These are phyloP conservation scores for Apaloderma vittatum DNA, from an alignment of 2,113 vertebrate species.

Conservation along the genomic window DNA sequence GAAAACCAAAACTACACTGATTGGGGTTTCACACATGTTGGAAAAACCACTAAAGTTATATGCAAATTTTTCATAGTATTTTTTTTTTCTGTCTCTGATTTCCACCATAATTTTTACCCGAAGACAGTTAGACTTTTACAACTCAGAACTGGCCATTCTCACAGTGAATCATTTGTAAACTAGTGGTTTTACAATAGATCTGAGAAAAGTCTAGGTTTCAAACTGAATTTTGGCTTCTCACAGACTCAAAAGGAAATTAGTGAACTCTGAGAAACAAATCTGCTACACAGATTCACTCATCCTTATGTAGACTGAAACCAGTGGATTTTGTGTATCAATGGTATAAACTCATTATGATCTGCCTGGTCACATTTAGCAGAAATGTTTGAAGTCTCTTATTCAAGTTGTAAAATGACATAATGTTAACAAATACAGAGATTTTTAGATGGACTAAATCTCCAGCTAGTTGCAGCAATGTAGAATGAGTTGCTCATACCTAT, in stretches of 20 bases:
- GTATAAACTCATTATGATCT: not conserved
- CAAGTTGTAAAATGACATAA: not conserved
- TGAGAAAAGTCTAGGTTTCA: constrained; percentile 42
- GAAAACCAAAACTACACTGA: constrained; percentile 38
- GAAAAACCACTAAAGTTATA: constrained; percentile 44
- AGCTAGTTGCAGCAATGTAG: not conserved
- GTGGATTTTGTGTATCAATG: not conserved
- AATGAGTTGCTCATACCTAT: not conserved
- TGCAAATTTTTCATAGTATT: constrained; percentile 30
- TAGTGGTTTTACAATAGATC: constrained; percentile 20
- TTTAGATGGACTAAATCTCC: not conserved
- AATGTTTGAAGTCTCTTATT: not conserved
- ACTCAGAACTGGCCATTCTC: constrained; percentile 26
- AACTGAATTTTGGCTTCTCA: constrained; percentile 53
- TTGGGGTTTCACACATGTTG: constrained; percentile 59
- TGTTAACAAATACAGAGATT: not conserved
- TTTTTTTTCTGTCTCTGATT: constrained; percentile 22
- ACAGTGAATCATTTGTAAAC: constrained; percentile 46
- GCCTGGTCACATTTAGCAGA: not conserved
- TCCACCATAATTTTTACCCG: constrained; percentile 47
- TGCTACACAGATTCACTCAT: constrained; percentile 2
- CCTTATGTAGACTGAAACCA: not conserved
- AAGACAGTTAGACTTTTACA: constrained; percentile 41
- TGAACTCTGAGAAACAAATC: constrained; percentile 49
- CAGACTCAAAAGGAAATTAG: constrained; percentile 52